Evolutionary conservation across 2,888 invertebrate species (phyloP).

Genomic region (Ecliptopera silaceata): DNA sequence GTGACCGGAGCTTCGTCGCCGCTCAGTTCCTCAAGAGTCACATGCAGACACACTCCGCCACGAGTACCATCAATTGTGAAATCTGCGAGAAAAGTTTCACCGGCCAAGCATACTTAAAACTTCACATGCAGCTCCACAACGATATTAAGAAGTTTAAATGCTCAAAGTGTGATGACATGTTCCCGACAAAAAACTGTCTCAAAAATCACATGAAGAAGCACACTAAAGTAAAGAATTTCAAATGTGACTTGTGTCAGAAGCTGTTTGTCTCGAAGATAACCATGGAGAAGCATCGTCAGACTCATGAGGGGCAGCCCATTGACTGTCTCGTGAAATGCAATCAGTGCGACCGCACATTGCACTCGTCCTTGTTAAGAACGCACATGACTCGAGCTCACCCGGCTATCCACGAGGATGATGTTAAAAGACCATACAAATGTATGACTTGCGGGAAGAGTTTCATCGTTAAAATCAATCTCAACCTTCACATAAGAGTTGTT

Average conservation of each 20-base stretch:
- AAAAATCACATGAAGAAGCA: conserved; percentile 79
- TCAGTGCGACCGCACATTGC: conserved; percentile 75
- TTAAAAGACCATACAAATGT: conserved; percentile 75
- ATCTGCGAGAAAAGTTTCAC: conserved; percentile 75
- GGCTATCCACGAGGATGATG: conserved; percentile 65
- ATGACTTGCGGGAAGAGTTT: conserved; percentile 75
- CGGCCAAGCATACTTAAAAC: conserved; percentile 74
- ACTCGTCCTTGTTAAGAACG: conserved; percentile 68
- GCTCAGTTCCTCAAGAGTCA: conserved; percentile 78
- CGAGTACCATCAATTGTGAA: conserved; percentile 75
- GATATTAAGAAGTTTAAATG: conserved; percentile 78
- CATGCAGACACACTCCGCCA: conserved; percentile 75
- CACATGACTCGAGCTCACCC: conserved; percentile 71
- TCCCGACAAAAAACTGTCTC: conserved; percentile 75
- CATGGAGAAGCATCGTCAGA: conserved; percentile 75
- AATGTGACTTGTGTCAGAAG: conserved; percentile 74
- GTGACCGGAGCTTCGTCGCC: conserved; percentile 75
- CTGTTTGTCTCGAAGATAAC: conserved; percentile 77
- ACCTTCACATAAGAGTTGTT: conserved; percentile 74
- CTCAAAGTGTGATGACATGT: conserved; percentile 76
- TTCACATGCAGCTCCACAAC: conserved; percentile 77
- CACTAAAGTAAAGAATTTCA: conserved; percentile 77
- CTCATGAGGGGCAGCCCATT: conserved; percentile 73
- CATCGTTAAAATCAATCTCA: conserved; percentile 75
- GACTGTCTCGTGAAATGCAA: conserved; percentile 76